Percentiles rank a stretch among this genome's conserved stretches.
Conservation (phyloP, 2,113 vertebrate species). For the Seriola rivoliana region DNA sequence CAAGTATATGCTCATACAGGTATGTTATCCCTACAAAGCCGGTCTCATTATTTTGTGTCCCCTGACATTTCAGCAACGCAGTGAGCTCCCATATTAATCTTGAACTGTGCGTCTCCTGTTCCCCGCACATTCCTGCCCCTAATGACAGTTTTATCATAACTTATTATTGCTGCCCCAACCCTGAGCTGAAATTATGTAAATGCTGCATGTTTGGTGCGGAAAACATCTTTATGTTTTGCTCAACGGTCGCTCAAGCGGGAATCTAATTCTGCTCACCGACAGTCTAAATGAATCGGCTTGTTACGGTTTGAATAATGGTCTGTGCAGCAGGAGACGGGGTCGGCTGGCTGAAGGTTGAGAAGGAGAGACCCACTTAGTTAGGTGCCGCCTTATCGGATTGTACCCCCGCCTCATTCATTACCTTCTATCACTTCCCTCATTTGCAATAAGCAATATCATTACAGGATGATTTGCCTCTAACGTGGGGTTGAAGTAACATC, state of each 20-base stretch:
- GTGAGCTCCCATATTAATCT: constrained; percentile 78
- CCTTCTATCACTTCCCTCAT: constrained; percentile 72
- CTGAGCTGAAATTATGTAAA: constrained; percentile 83
- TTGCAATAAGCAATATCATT: constrained; percentile 79
- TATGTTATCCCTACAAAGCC: constrained; percentile 70
- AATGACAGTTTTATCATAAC: constrained; percentile 85
- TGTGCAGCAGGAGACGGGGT: constrained; percentile 59
- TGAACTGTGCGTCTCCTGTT: constrained; percentile 49
- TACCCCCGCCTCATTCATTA: constrained; percentile 77
- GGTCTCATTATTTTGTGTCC: constrained; percentile 77
- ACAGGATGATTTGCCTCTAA: constrained; percentile 74
- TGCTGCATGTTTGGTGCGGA: constrained; percentile 66
- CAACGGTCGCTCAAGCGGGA: constrained; percentile 76
- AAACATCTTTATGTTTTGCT: constrained; percentile 79
- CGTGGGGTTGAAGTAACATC: constrained; percentile 62
- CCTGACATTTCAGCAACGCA: constrained; percentile 75
- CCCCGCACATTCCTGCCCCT: constrained; percentile 61
- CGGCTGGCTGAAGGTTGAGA: constrained; percentile 75
- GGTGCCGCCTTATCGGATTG: constrained; percentile 76
- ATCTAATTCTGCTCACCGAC: constrained; percentile 82
- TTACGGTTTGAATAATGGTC: constrained; percentile 80
- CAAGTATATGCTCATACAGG: constrained; percentile 53
- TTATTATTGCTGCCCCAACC: constrained; percentile 80
- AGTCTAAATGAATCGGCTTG: constrained; percentile 82
- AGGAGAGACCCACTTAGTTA: constrained; percentile 78